These are phyloP conservation scores for Spheniscus humboldti DNA, from an alignment of 2,797 vertebrate genomes.

Conservation along the genomic window DNA sequence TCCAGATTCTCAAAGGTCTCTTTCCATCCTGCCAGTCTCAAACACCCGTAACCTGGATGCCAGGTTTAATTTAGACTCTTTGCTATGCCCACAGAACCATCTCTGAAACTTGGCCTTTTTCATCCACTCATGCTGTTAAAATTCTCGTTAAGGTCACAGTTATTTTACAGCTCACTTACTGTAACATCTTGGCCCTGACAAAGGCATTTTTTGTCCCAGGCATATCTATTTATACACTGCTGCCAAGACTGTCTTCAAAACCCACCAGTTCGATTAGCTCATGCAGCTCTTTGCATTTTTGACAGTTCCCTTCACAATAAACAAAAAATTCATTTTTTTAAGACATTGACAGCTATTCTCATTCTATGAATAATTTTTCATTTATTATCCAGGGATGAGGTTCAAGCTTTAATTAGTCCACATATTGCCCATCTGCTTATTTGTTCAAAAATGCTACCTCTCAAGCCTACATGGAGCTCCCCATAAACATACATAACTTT, in stretches of 20 bases:
- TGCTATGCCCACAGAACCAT: not conserved
- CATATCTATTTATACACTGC: not conserved
- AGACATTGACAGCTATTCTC: not conserved
- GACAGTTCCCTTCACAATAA: not conserved
- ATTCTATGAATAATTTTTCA: not conserved
- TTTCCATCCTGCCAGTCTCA: not conserved
- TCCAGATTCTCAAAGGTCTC: not conserved
- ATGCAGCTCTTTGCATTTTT: not conserved
- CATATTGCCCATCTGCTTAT: not conserved
- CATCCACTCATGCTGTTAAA: not conserved
- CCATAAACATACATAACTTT: not conserved
- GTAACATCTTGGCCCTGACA: not conserved
- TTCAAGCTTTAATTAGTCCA: not conserved
- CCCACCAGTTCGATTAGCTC: not conserved
- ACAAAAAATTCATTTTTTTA: not conserved
- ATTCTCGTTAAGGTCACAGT: conserved; percentile 3
- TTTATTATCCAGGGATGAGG: not conserved
- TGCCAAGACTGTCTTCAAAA: conserved; percentile 1
- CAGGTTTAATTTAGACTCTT: not conserved
- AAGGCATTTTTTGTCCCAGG: not conserved
- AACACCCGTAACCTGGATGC: not conserved
- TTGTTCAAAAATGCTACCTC: not conserved
- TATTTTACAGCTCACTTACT: not conserved
- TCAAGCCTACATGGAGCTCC: not conserved
- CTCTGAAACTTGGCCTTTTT: not conserved